Conservation (phyloP, 2,113 vertebrate species). For the Myiozetetes cayanensis region DNA sequence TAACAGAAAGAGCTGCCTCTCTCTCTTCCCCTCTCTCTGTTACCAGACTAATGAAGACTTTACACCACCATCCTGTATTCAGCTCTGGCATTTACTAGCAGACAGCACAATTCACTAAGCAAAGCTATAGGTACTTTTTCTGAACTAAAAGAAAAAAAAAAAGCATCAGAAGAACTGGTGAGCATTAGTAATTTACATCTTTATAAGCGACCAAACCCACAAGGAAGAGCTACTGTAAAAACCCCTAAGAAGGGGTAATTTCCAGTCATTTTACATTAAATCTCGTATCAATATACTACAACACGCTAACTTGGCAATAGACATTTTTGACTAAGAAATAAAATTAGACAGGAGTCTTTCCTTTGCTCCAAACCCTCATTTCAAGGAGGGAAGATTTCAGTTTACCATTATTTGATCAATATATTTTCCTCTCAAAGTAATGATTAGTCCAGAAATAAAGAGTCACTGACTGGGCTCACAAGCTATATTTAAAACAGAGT, state of each 20-base stretch:
- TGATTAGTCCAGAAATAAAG: conserved; percentile 9
- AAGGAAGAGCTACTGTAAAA: not conserved
- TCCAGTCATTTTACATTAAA: not conserved
- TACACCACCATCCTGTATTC: not conserved
- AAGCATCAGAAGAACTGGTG: not conserved
- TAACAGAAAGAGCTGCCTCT: not conserved
- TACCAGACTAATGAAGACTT: not conserved
- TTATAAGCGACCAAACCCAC: not conserved
- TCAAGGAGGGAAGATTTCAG: not conserved
- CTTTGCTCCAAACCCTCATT: not conserved
- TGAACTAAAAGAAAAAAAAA: not conserved
- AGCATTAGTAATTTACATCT: not conserved
- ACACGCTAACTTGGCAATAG: not conserved
- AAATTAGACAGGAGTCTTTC: not conserved
- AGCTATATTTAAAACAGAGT: conserved; percentile 56
- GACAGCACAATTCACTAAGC: not conserved
- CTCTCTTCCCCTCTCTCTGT: not conserved
- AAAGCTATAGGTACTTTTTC: not conserved
- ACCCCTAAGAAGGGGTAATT: not conserved
- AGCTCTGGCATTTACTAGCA: not conserved
- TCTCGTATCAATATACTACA: not conserved
- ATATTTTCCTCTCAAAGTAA: not conserved
- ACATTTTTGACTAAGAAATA: not conserved
- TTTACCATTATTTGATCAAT: not conserved
- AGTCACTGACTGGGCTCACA: not conserved